Evolutionary conservation across 1,140 invertebrate genomes (phyloP).

Genomic region (Hesperophylax magnus): DNA sequence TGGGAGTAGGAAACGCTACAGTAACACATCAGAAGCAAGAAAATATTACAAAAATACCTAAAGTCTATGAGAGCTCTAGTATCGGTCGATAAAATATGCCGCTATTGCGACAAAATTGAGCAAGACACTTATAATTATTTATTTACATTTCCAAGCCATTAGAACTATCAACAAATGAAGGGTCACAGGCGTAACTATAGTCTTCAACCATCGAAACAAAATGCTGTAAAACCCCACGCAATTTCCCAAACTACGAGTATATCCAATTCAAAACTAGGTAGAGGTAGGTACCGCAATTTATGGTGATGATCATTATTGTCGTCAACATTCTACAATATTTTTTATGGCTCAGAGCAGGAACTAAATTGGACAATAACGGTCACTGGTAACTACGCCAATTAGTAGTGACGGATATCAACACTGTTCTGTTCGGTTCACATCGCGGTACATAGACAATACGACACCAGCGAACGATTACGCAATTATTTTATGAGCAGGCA

Average conservation of each 20-base stretch:
- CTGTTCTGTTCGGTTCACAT: not conserved
- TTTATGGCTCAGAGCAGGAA: constrained; percentile 3
- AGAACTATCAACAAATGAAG: too few relatives aligned
- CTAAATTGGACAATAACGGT: constrained; percentile 24
- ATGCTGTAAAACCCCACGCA: not conserved
- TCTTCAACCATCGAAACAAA: not conserved
- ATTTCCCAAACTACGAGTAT: not conserved
- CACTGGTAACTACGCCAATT: constrained; percentile 25
- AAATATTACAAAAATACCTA: too few relatives aligned
- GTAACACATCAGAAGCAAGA: too few relatives aligned
- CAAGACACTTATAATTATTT: too few relatives aligned
- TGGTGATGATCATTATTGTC: constrained; percentile 8
- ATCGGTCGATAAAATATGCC: too few relatives aligned
- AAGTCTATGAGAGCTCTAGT: too few relatives aligned
- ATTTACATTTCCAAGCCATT: too few relatives aligned
- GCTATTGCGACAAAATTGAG: too few relatives aligned
- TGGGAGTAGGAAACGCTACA: too few relatives aligned
- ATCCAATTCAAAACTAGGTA: not conserved
- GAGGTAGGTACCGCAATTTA: not conserved
- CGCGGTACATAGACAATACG: too few relatives aligned
- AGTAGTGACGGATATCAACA: constrained; percentile 4
- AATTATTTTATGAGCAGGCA: too few relatives aligned
- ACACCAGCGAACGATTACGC: too few relatives aligned
- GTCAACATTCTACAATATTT: not conserved
- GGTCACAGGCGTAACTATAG: not conserved